Percentiles rank a stretch among this genome's conserved stretches.
Conservation (phyloP, 2,888 invertebrate species). For the Apamea crenata region DNA sequence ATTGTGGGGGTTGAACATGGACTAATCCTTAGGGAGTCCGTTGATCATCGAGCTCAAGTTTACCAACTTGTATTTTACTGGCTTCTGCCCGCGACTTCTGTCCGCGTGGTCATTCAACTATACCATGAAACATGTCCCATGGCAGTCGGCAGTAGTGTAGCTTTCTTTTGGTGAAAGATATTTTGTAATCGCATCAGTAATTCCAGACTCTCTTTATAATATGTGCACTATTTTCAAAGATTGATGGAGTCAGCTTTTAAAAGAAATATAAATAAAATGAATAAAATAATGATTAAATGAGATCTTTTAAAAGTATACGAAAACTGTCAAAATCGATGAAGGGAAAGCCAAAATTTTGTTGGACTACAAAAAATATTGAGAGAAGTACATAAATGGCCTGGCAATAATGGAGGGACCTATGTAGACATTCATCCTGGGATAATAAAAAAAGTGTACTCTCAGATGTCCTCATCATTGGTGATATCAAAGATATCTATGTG, state of each 20-base stretch:
- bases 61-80: not conserved
- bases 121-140: not conserved
- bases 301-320: not conserved
- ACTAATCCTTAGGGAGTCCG: no score
- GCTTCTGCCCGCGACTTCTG: not conserved
- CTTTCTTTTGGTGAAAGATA: not conserved
- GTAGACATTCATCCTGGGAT: no score
- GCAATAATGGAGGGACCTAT: not conserved
- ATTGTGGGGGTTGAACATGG: no score
- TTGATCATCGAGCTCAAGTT: not conserved
- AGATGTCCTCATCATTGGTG: not conserved
- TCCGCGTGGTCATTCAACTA: not conserved
- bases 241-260: not conserved
- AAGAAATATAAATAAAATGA: no score
- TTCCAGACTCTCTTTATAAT: not conserved
- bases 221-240: not conserved
- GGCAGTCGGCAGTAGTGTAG: not conserved
- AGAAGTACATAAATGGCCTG: no score
- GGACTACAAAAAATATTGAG: not conserved
- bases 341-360: not conserved
- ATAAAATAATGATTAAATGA: not conserved
- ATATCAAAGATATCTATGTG: not conserved
- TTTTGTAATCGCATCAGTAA: not conserved
- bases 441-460: no score
- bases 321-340: not conserved